Evolutionary conservation across 2,888 invertebrate species (phyloP).

Genomic region (Acanthosepion pharaonis): DNA sequence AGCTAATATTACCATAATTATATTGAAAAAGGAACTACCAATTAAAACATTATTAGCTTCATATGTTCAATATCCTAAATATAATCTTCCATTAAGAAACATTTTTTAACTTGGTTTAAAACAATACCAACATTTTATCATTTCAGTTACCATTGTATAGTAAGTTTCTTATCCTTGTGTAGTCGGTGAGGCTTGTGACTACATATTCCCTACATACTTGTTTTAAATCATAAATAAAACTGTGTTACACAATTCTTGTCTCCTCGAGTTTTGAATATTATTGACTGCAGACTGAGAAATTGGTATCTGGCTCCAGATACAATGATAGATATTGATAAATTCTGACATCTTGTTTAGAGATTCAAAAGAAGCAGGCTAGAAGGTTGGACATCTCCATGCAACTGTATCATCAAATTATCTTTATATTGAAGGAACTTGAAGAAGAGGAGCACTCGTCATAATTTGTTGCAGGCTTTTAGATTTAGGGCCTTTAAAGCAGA

Average conservation of each 20-base stretch:
- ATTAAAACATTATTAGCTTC: too few species aligned
- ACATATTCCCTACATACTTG: not conserved
- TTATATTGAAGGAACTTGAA: not conserved
- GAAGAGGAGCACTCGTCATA: not conserved
- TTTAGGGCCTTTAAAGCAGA: not conserved
- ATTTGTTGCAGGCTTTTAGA: not conserved
- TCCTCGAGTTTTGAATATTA: not conserved
- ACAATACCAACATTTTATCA: too few species aligned
- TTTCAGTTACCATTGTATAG: too few species aligned
- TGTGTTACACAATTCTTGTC: not conserved
- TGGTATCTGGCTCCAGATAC: not conserved
- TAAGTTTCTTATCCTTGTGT: too few species aligned
- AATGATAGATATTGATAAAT: not conserved
- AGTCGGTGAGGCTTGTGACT: too few species aligned
- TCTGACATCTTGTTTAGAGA: not conserved
- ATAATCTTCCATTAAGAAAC: too few species aligned
- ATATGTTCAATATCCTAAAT: too few species aligned
- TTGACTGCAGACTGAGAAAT: not conserved
- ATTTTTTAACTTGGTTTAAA: too few species aligned
- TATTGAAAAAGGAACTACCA: too few species aligned
- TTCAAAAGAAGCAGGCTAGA: not conserved
- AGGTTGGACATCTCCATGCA: slow-evolving; percentile 18
- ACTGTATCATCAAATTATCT: slow-evolving; percentile 3
- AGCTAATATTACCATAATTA: too few species aligned
- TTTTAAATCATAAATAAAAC: not conserved